phyloP scores from a whole-genome alignment of 2,113 vertebrate genomes.

The Amphiprion percula region DNA sequence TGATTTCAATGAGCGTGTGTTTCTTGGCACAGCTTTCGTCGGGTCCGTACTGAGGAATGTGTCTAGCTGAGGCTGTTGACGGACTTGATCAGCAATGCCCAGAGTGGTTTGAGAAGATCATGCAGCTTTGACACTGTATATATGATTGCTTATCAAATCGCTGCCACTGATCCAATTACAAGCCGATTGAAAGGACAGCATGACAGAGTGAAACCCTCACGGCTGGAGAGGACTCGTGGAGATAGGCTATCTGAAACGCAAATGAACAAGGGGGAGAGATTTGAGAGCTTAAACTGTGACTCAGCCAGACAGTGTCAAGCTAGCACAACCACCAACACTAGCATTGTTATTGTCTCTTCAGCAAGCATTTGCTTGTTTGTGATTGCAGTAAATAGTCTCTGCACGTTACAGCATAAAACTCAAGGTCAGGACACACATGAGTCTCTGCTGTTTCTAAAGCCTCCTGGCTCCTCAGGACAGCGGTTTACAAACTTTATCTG shows the following conservation, averaged over 20 bases:
- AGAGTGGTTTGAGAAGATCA: slow-evolving; percentile 58
- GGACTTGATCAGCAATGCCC: slow-evolving; percentile 59
- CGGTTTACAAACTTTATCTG: slow-evolving; percentile 19
- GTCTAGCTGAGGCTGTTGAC: slow-evolving; percentile 49
- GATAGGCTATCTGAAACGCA: slow-evolving; percentile 62
- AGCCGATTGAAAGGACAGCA: slow-evolving; percentile 79
- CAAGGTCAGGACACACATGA: slow-evolving; percentile 15
- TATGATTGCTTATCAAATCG: slow-evolving; percentile 78
- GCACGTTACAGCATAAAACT: background rate
- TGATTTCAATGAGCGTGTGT: background rate
- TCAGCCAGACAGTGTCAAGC: slow-evolving; percentile 4
- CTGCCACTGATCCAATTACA: slow-evolving; percentile 82
- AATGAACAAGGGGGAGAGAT: slow-evolving; percentile 45
- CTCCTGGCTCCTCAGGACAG: background rate
- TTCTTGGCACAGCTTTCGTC: slow-evolving; percentile 45
- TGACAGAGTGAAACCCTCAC: slow-evolving; percentile 38
- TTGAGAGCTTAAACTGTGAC: slow-evolving; percentile 49
- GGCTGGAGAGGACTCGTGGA: slow-evolving; percentile 44
- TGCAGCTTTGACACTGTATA: slow-evolving; percentile 46
- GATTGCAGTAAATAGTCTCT: slow-evolving; percentile 42
- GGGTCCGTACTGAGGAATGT: slow-evolving; percentile 49
- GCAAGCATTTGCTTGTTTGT: slow-evolving; percentile 50
- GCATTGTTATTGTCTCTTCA: slow-evolving; percentile 30
- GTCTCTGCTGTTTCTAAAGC: background rate
- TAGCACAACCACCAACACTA: slow-evolving; percentile 8